Evolutionary conservation across 2,888 invertebrate genomes (phyloP).

Genomic region (Rhagophthalmus giganteus): DNA sequence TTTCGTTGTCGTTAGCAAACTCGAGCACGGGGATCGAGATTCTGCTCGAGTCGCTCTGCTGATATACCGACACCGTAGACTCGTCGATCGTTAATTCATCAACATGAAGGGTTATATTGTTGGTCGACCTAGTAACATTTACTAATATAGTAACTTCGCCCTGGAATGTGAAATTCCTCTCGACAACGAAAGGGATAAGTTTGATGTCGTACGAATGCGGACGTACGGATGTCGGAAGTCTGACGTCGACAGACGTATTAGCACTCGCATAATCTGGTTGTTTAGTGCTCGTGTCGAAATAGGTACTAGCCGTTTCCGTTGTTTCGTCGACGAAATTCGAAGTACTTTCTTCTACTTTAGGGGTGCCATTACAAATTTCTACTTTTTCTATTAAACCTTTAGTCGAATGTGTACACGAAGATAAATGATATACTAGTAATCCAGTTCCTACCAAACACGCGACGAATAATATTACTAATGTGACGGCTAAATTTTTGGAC

Average conservation of each 20-base stretch:
- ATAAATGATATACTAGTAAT: constrained; percentile 75
- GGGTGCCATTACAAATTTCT: constrained; percentile 13
- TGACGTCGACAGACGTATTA: constrained; percentile 57
- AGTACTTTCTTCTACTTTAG: constrained; percentile 5
- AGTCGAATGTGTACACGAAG: constrained; percentile 64
- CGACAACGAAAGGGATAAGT: constrained; percentile 71
- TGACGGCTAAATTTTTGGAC: constrained; percentile 65
- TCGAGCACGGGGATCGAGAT: constrained; percentile 29
- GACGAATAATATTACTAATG: constrained; percentile 66
- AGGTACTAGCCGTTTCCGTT: constrained; percentile 58
- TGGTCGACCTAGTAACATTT: constrained; percentile 63
- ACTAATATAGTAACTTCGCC: constrained; percentile 70
- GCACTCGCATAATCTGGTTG: constrained; percentile 14
- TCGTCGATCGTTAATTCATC: constrained; percentile 68
- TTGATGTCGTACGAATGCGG: constrained; percentile 73
- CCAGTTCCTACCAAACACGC: constrained; percentile 71
- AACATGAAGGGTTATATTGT: constrained; percentile 75
- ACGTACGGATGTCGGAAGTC: constrained; percentile 68
- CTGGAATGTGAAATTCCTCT: constrained; percentile 77
- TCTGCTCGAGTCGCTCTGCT: constrained; percentile 18
- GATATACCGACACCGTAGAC: constrained; percentile 35
- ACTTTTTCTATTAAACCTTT: constrained; percentile 44
- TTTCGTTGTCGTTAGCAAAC: constrained; percentile 60
- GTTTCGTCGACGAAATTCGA: constrained; percentile 1
- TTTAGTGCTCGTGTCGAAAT: constrained; percentile 3